phyloP scores from a whole-genome alignment of 1,140 invertebrate genomes.

The Nephotettix cincticeps region DNA sequence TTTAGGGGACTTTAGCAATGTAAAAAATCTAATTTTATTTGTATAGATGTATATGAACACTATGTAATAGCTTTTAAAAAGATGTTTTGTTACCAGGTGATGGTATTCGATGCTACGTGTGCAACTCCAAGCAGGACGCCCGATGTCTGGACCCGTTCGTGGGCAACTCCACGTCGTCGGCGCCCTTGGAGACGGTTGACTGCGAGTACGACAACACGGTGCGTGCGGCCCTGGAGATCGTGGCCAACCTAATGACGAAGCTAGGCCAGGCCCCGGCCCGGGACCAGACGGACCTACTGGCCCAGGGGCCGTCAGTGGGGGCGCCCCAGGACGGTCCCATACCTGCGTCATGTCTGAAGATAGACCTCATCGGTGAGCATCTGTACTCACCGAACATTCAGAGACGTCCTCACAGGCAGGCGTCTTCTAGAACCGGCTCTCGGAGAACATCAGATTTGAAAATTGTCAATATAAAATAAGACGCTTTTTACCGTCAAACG shows the following conservation, averaged over 20 bases:
- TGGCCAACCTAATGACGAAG: constrained; percentile 30
- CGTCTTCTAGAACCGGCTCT: too few species aligned
- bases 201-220: constrained; percentile 27
- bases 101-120: constrained; percentile 30
- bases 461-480: too few species aligned
- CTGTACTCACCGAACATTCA: too few species aligned
- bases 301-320: not conserved
- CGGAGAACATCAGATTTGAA: too few species aligned
- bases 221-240: constrained; percentile 27
- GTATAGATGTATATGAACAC: too few species aligned
- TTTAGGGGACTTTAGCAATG: too few species aligned
- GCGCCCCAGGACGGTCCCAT: not conserved
- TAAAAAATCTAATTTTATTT: too few species aligned
- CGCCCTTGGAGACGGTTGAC: constrained; percentile 22
- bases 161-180: not conserved
- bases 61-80: too few species aligned
- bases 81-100: too few species aligned
- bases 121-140: constrained; percentile 28
- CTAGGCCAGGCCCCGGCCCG: constrained; percentile 27
- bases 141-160: constrained; percentile 28
- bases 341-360: constrained; percentile 27
- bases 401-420: too few species aligned
- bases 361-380: constrained; percentile 23
- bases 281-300: constrained; percentile 22
- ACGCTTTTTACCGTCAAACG: too few species aligned